A percentile compares a stretch with the other conserved stretches of the same genome.
Evolutionary conservation across 2,888 invertebrate genomes (phyloP).

Genomic region (Pammene fasciana): DNA sequence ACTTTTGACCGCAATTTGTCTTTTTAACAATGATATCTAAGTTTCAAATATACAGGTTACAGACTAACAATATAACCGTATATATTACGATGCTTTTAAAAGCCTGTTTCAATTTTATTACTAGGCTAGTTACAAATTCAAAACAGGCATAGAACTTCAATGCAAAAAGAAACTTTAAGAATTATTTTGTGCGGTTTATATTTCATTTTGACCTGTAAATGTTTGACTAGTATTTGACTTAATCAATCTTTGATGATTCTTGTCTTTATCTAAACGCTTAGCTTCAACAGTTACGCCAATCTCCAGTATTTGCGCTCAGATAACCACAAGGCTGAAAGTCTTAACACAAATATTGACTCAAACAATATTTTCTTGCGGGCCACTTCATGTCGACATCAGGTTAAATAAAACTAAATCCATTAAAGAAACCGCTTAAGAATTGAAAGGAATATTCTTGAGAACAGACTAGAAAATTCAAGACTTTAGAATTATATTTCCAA

Average conservation of each 20-base stretch:
- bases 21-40: too few relatives aligned
- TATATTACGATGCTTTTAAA: too few relatives aligned
- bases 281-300: slow-evolving; percentile 48
- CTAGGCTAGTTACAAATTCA: too few relatives aligned
- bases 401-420: slow-evolving; percentile 72
- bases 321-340: slow-evolving; percentile 68
- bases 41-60: too few relatives aligned
- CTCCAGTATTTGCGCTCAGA: slow-evolving; percentile 64
- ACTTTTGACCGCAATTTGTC: too few relatives aligned
- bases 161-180: too few relatives aligned
- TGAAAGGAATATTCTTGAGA: slow-evolving; percentile 12
- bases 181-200: background rate
- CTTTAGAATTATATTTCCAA: slow-evolving; percentile 10
- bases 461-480: background rate
- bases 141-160: too few relatives aligned
- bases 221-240: background rate
- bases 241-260: slow-evolving; percentile 1
- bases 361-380: slow-evolving; percentile 75
- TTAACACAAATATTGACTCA: slow-evolving; percentile 71
- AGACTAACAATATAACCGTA: too few relatives aligned
- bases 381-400: slow-evolving; percentile 79
- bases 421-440: slow-evolving; percentile 54
- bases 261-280: slow-evolving; percentile 18
- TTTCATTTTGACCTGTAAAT: background rate
- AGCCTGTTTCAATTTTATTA: too few relatives aligned